Base-by-base conservation (phyloP, 2,888 invertebrate genomes). In the Leptopterna dolabrata region DNA sequence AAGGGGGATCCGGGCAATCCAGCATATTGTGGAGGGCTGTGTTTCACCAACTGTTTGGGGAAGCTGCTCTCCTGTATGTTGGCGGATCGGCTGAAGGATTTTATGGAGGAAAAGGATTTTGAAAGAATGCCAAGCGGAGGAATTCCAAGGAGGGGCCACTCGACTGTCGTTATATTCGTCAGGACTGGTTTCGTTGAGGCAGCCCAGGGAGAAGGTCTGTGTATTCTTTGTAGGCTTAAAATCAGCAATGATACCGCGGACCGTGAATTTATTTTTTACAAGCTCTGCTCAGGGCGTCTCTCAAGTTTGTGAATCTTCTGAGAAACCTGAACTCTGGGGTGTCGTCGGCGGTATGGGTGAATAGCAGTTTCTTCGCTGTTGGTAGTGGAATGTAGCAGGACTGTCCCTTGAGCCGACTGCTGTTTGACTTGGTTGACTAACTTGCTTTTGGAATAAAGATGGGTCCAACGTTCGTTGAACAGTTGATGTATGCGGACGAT, bases 221-320 rank as follows among this genome's bases (percentile, higher is more conserved):
- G 80, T 80, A 3, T 86, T 86, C 51, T 86, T 86, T 55, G 80
- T 86, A 2, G 86, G 76, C 29, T 36, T 86, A 27, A 82, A 55
- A 43, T 27, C 82, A 9, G 82, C 55, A 1, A 55, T 82, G 82
- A 82, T n/a, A 82, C 55, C 9, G 82, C 55, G 30, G 63, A 55
- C 30, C 47, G 63, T n/a, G 55, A 51, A 9, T n/a, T 82, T 19
- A 9, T 82, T 29, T 51, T 51, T 16, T 14, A 51, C 51, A 51
- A 51, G 51, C 51, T 51, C 16, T 51, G 51, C 51, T 51, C 51
- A 51, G 16, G 51, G 51, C 51, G 16, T 51, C 16, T 82, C 51
- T n/a, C 30, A 82, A 82, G 82, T 36, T 82, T 29, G 29, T 82
- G 11, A 36, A 55, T n/a, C 27, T 16, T 82, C 41, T 82, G 30